These are phyloP conservation scores for Passer domesticus DNA, from an alignment of 2,113 vertebrate species.

Conservation along the genomic window DNA sequence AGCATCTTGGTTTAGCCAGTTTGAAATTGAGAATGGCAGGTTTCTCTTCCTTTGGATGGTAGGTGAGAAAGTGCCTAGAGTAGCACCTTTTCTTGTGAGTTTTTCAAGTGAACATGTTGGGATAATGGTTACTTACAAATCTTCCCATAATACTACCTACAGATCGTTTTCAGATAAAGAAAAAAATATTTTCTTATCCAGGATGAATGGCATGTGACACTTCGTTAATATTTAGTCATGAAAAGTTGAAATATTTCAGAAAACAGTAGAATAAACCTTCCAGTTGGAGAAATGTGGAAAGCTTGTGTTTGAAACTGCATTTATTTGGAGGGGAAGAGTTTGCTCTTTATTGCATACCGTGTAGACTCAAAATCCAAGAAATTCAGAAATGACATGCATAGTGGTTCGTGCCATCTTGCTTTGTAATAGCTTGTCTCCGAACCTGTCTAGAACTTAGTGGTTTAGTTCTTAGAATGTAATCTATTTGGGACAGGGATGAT, in stretches of 20 bases:
- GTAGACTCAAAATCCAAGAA: not conserved
- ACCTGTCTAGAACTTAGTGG: not conserved
- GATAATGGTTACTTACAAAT: not conserved
- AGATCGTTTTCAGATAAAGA: not conserved
- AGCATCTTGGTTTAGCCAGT: not conserved
- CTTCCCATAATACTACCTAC: not conserved
- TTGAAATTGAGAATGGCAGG: not conserved
- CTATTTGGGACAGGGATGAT: not conserved
- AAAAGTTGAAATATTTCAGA: not conserved
- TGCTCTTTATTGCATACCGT: not conserved
- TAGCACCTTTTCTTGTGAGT: not conserved
- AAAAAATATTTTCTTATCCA: not conserved
- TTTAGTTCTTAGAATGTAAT: not conserved
- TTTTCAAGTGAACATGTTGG: not conserved
- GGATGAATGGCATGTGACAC: not conserved
- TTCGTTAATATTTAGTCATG: not conserved
- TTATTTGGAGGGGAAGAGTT: accelerated
- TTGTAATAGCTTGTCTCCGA: not conserved
- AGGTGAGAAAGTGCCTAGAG: not conserved
- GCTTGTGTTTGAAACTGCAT: not conserved
- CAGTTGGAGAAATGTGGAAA: not conserved
- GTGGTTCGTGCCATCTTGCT: not conserved
- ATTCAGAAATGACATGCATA: accelerated
- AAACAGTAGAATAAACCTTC: not conserved
- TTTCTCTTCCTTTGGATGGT: not conserved